A percentile compares a stretch with the other conserved stretches of the same genome.
Conservation (phyloP, 2,113 vertebrate species). For the Nesogale talazaci region DNA sequence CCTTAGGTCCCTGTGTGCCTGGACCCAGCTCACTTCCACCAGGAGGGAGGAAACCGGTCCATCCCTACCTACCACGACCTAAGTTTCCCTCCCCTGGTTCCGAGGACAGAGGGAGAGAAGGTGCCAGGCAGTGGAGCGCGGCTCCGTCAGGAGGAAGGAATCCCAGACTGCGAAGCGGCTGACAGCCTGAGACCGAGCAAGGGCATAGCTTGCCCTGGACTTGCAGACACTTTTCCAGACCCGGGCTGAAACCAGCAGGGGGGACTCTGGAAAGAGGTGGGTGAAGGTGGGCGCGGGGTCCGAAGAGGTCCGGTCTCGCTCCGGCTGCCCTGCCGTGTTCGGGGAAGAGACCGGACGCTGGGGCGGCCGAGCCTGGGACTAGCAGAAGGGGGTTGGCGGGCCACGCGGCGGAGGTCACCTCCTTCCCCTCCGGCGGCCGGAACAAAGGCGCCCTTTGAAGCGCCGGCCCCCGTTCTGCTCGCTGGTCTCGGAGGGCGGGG, state of each 20-base stretch:
- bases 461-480: slow-evolving; percentile 6
- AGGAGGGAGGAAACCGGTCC: neutral
- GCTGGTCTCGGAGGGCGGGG: neutral
- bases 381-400: neutral
- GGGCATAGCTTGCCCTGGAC: neutral
- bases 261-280: neutral
- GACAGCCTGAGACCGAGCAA: slow-evolving; percentile 32
- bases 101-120: neutral
- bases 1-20: neutral
- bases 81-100: neutral
- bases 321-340: neutral
- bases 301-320: neutral
- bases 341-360: neutral
- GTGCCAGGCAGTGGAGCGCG: neutral
- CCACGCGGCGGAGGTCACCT: slow-evolving; percentile 39
- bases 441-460: slow-evolving; percentile 78
- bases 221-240: slow-evolving; percentile 10
- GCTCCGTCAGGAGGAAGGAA: neutral
- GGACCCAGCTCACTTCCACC: neutral
- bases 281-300: neutral
- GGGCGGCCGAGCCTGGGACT: slow-evolving; percentile 43
- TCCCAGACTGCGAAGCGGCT: neutral
- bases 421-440: slow-evolving; percentile 11
- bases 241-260: neutral
- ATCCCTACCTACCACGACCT: neutral